Evolutionary conservation across 2,113 vertebrate species (phyloP), one percentile per base, ranked within the genome.

Genomic region (Mormyrus iriodes): DNA sequence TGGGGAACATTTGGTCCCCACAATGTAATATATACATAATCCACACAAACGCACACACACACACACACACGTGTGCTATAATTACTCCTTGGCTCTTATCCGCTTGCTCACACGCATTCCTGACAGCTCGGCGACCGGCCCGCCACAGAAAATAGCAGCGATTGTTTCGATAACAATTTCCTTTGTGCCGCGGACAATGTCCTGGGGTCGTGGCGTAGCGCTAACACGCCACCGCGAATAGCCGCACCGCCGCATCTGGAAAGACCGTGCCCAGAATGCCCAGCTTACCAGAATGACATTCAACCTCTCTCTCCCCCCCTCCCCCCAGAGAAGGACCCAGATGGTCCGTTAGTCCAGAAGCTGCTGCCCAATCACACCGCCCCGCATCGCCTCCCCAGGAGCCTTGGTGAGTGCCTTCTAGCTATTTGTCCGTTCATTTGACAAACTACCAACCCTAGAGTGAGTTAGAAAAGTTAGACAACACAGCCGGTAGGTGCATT

Each of bases 131-230:
- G 69, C 91, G 93, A 94, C 90, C 89, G 91, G 93, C 90, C 89
- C 91, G 24, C 2, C 89, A 35, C 17, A 90, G 94, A 90, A 94
- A 95, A 95, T 94, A 95, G 92, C 91, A 84, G 39, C 90, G 88
- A 95, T 95, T 95, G 95, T 95, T 94, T 93, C 87, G 91, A 85
- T 35, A 86, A 92, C 89, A 92, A 65, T 92, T 95, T 94, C 92
- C 93, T 94, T 91, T 94, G 90, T 93, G 85, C 87, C 0, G 31
- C 85, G 91, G 94, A 95, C 94, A 94, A 94, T 94, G 94, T 53
- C 83, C 31, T 35, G 9, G 12, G 88, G 61, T n/a, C 85, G 83
- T 24, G 39, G 51, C 91, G 86, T 89, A 76, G 24, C 49, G 86
- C 88, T 92, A 13, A 88, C 93, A 90, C 49, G 21, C 21, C n/a